A percentile compares a stretch with the other conserved stretches of the same genome.
Evolutionary conservation across 2,888 invertebrate genomes (phyloP).

Genomic region (Criorhina ranunculi): DNA sequence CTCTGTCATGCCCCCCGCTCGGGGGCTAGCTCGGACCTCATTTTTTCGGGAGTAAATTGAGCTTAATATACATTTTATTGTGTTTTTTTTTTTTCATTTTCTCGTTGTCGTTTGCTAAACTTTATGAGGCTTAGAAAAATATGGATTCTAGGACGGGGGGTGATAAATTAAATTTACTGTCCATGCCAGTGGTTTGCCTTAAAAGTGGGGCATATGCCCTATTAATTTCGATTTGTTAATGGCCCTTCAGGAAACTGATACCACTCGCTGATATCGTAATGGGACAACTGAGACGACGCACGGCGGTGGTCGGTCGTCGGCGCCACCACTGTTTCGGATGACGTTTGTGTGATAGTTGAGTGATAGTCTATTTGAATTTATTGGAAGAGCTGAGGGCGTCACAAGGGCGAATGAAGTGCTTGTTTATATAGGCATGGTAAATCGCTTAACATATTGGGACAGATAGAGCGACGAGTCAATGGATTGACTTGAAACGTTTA

Average conservation of each 20-base stretch:
- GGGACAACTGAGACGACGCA: conserved; percentile 22
- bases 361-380: conserved; percentile 58
- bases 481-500: background rate
- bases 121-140: conserved; percentile 56
- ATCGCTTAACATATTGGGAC: conserved; percentile 27
- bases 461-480: conserved; percentile 12
- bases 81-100: conserved; percentile 16
- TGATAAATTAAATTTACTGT: conserved; percentile 65
- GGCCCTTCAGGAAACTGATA: conserved; percentile 71
- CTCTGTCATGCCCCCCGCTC: conserved; percentile 40
- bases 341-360: conserved; percentile 58
- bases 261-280: conserved; percentile 53
- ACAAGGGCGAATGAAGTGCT: conserved; percentile 1
- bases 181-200: conserved; percentile 49
- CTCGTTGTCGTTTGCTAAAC: conserved; percentile 49
- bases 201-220: conserved; percentile 69
- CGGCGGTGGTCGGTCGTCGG: conserved; percentile 50
- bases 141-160: conserved; percentile 42
- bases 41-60: conserved; percentile 61
- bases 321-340: conserved; percentile 61
- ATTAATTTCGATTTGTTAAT: conserved; percentile 75
- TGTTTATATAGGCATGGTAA: conserved; percentile 39
- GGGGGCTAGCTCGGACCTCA: conserved; percentile 12
- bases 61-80: conserved; percentile 72
- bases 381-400: conserved; percentile 12